phyloP scores from a whole-genome alignment of 2,113 vertebrate species.

The Callocephalon fimbriatum region DNA sequence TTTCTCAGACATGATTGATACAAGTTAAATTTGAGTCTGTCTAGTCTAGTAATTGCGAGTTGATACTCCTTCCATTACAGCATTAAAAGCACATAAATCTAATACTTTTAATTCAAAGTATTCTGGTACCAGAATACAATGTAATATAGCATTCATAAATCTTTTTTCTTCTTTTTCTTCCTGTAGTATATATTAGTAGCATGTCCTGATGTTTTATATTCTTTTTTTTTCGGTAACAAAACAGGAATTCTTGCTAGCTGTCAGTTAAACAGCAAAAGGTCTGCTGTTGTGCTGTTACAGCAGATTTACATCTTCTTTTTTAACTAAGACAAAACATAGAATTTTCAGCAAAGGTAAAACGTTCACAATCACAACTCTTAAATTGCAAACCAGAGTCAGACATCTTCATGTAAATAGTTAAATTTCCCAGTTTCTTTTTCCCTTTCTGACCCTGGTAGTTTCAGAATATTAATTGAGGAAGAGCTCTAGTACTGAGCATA shows the following conservation, averaged over 20 bases:
- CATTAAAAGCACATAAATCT: not conserved
- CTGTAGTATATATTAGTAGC: rapidly evolving
- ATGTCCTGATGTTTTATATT: not conserved
- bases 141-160: not conserved
- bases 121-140: not conserved
- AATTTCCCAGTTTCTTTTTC: not conserved
- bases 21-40: not conserved
- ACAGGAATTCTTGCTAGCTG: not conserved
- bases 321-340: not conserved
- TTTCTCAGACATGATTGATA: not conserved
- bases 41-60: not conserved
- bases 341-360: not conserved
- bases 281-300: not conserved
- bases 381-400: not conserved
- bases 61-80: not conserved
- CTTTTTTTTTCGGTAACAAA: not conserved
- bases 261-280: not conserved
- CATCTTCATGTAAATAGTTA: rapidly evolving
- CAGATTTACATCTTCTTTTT: not conserved
- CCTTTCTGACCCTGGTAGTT: not conserved
- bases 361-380: not conserved
- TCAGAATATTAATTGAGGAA: not conserved
- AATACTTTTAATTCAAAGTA: not conserved
- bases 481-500: not conserved
- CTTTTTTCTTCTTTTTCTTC: not conserved